Evolutionary conservation across 2,113 vertebrate species (phyloP), one percentile per base, ranked within the genome.

Genomic region (Burhinus oedicnemus): DNA sequence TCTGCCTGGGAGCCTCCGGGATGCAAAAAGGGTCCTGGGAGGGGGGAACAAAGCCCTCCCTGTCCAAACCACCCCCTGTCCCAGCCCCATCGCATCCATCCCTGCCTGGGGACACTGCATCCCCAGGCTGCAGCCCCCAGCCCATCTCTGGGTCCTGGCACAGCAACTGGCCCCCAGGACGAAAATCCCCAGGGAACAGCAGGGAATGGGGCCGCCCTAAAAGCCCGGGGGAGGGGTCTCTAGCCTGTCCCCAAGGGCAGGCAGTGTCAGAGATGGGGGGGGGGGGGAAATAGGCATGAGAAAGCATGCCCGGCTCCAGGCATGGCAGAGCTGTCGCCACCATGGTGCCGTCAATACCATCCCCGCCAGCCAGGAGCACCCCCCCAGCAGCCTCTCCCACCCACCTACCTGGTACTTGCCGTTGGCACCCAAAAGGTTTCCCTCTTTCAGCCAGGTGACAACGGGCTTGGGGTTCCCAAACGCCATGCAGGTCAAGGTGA

Each of bases 381-480:
- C 66, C 44, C 4, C 1, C 36, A 4, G 30, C 30, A 36, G 22
- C 18, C 55, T 32, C 36, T 13, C 0, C 47, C 15, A 15, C 14
- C n/a, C 51, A 76, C 98, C 97, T 98, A 99, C 99, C 98, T 98
- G 98, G 97, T 99, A 99, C 98, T 99, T 99, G 90, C 98, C 91
- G 68, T 97, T 99, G 98, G 97, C 98, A 94, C 97, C 97, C 47
- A 99, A 97, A 96, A 99, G 98, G 62, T 98, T 98, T 93, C 99
- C 99, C 90, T 99, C 99, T 93, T 98, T 98, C 90, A 99, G 98
- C 99, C 99, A 99, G 97, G 99, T 99, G 98, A 99, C 99, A 44
- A 99, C 98, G 79, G 99, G 99, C 97, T 99, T 99, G 79, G 99
- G 99, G 97, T 99, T 99, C 96, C 99, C 99, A 23, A 99, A 99